phyloP scores from a whole-genome alignment of 2,113 vertebrate species.

The Grammomys surdaster region DNA sequence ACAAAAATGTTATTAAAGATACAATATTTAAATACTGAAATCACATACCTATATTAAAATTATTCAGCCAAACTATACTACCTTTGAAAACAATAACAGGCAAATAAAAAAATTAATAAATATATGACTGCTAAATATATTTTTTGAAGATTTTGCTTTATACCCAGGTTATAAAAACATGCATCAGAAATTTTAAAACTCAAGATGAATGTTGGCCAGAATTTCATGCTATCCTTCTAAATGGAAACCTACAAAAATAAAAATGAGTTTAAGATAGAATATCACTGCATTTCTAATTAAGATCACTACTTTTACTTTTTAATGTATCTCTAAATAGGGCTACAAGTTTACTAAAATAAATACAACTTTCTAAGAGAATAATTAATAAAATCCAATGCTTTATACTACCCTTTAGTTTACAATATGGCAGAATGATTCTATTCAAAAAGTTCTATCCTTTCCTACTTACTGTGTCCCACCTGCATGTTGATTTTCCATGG shows the following conservation, averaged over 20 bases:
- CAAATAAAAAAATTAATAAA: background rate
- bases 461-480: background rate
- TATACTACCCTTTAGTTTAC: background rate
- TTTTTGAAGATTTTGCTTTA: background rate
- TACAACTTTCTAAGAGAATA: background rate
- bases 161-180: background rate
- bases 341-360: background rate
- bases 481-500: background rate
- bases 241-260: constrained; percentile 2
- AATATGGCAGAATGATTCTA: background rate
- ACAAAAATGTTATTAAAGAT: background rate
- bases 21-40: background rate
- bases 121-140: background rate
- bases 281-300: background rate
- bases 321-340: background rate
- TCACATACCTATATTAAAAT: background rate
- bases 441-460: background rate
- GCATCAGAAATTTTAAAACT: background rate
- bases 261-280: background rate
- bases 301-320: background rate
- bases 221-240: constrained; percentile 16
- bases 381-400: background rate
- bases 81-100: background rate
- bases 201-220: background rate
- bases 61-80: background rate